These are phyloP conservation scores for Papio anubis DNA, from an alignment of 2,113 vertebrate species.

Conservation along the genomic window DNA sequence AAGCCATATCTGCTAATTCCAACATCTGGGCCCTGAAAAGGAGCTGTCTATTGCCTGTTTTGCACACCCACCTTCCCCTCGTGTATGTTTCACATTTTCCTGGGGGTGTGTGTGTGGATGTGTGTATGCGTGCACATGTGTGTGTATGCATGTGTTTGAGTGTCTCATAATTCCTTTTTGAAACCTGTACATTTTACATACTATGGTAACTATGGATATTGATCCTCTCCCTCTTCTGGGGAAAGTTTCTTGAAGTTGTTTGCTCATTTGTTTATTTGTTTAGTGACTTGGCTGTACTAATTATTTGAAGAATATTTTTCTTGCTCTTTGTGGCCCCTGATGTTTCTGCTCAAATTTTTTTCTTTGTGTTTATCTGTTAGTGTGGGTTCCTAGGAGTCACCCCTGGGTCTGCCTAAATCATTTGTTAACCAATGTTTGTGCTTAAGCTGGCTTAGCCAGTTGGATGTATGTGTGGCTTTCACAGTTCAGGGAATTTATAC, in stretches of 20 bases:
- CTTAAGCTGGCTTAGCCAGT: neutral
- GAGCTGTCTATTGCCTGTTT: neutral
- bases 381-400: neutral
- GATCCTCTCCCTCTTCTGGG: neutral
- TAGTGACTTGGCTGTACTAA: neutral
- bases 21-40: neutral
- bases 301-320: neutral
- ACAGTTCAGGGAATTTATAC: neutral
- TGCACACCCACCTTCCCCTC: too few relatives aligned
- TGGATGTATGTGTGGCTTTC: neutral
- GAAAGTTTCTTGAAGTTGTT: neutral
- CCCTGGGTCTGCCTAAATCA: neutral
- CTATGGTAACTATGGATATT: neutral
- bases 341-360: neutral
- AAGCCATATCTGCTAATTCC: neutral
- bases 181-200: neutral
- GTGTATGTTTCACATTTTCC: neutral
- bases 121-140: neutral
- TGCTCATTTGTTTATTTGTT: neutral
- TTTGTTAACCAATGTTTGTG: neutral
- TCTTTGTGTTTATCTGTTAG: neutral
- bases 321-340: neutral
- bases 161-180: neutral
- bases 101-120: neutral
- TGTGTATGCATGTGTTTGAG: neutral